Evolutionary conservation across 2,888 invertebrate genomes (phyloP).

Genomic region (Meliscaeva auricollis): DNA sequence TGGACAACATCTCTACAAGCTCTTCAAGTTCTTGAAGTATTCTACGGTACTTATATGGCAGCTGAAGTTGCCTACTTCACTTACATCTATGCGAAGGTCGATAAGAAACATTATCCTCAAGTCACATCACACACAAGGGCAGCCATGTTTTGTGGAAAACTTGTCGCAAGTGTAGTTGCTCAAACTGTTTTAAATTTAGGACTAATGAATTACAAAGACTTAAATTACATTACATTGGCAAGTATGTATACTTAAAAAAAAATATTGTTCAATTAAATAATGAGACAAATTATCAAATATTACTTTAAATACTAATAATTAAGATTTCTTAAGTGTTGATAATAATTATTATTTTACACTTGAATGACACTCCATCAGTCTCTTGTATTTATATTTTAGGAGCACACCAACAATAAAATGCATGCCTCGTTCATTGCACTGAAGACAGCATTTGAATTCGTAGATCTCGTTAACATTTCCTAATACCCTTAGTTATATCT

Average conservation of each 20-base stretch:
- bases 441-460: too few relatives aligned
- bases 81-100: slow-evolving; percentile 96
- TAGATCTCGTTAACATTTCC: too few relatives aligned
- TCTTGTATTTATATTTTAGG: too few relatives aligned
- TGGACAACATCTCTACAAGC: slow-evolving; percentile 90
- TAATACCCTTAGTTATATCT: too few relatives aligned
- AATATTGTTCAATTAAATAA: neutral
- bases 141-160: slow-evolving; percentile 89
- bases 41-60: slow-evolving; percentile 94
- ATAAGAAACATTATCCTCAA: slow-evolving; percentile 88
- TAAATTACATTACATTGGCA: slow-evolving; percentile 89
- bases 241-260: slow-evolving; percentile 83
- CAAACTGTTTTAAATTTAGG: slow-evolving; percentile 87
- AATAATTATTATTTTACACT: too few relatives aligned
- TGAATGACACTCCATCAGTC: too few relatives aligned
- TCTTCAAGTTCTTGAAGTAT: slow-evolving; percentile 89
- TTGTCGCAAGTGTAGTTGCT: slow-evolving; percentile 87
- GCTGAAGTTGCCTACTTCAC: slow-evolving; percentile 97
- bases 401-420: too few relatives aligned
- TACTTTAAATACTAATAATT: too few relatives aligned
- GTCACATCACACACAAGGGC: slow-evolving; percentile 91
- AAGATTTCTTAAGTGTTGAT: too few relatives aligned
- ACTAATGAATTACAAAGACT: slow-evolving; percentile 87
- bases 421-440: too few relatives aligned
- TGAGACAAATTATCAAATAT: too few relatives aligned